Evolutionary conservation across 2,888 invertebrate genomes (phyloP).

Genomic region (Macrosoma leucophasiata): DNA sequence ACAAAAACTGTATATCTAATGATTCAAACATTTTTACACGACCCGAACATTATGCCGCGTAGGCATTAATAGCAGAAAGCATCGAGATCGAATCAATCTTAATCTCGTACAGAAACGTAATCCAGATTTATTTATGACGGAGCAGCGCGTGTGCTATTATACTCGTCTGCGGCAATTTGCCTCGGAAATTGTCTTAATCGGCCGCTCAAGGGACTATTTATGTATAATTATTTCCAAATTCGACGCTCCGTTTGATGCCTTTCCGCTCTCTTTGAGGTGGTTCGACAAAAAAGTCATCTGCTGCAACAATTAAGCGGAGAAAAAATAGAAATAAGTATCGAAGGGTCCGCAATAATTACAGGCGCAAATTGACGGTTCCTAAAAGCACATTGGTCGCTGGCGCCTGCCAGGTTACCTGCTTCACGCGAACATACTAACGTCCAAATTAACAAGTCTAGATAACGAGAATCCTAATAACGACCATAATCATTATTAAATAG

Average conservation of each 20-base stretch:
- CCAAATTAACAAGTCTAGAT: too few relatives aligned
- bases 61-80: constrained; percentile 70
- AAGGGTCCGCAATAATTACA: constrained; percentile 76
- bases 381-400: constrained; percentile 56
- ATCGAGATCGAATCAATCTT: constrained; percentile 74
- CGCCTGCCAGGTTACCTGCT: constrained; percentile 65
- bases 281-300: constrained; percentile 76
- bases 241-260: constrained; percentile 75
- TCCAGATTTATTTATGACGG: constrained; percentile 75
- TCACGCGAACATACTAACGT: too few relatives aligned
- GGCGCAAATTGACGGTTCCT: constrained; percentile 73
- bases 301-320: constrained; percentile 72
- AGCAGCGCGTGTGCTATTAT: constrained; percentile 73
- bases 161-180: constrained; percentile 75
- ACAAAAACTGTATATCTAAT: constrained; percentile 61
- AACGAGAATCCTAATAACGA: too few relatives aligned
- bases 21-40: constrained; percentile 68
- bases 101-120: constrained; percentile 74
- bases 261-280: constrained; percentile 75
- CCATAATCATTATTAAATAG: too few relatives aligned
- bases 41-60: constrained; percentile 57
- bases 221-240: constrained; percentile 77
- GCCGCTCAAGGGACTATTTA: constrained; percentile 77
- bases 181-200: constrained; percentile 76
- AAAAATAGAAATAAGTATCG: constrained; percentile 76